These are phyloP conservation scores for Glaucidium brasilianum DNA, from an alignment of 2,113 vertebrate genomes.

Conservation along the genomic window DNA sequence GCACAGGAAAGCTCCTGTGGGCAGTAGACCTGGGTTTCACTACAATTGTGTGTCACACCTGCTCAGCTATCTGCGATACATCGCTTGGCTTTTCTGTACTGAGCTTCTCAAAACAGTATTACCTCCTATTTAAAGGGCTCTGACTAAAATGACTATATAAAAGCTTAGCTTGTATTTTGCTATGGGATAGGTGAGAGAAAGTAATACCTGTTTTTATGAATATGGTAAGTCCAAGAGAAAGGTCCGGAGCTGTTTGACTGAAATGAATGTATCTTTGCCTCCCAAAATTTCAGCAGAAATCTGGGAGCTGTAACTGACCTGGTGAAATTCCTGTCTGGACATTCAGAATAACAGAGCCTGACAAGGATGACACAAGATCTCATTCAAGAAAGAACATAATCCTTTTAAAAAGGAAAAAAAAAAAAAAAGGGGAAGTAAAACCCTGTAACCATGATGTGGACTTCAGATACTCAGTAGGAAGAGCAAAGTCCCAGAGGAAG, in stretches of 20 bases:
- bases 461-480: not conserved
- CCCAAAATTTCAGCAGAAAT: not conserved
- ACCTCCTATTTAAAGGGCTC: not conserved
- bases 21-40: not conserved
- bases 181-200: not conserved
- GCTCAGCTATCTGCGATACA: not conserved
- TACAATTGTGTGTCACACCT: not conserved
- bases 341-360: not conserved
- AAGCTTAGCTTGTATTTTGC: not conserved
- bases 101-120: not conserved
- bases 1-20: not conserved
- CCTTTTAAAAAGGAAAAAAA: not conserved
- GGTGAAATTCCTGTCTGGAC: not conserved
- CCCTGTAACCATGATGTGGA: not conserved
- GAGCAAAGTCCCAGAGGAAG: not conserved
- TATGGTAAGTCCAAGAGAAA: not conserved
- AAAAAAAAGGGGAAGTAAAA: not conserved
- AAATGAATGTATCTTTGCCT: not conserved
- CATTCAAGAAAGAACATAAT: not conserved
- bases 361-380: not conserved
- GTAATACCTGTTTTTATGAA: not conserved
- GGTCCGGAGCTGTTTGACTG: not conserved
- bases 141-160: not conserved
- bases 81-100: not conserved
- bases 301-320: not conserved